A percentile compares a stretch with the other conserved stretches of the same genome.
Conservation (phyloP, 2,113 vertebrate species). For the Onychorhynchus coronatus region DNA sequence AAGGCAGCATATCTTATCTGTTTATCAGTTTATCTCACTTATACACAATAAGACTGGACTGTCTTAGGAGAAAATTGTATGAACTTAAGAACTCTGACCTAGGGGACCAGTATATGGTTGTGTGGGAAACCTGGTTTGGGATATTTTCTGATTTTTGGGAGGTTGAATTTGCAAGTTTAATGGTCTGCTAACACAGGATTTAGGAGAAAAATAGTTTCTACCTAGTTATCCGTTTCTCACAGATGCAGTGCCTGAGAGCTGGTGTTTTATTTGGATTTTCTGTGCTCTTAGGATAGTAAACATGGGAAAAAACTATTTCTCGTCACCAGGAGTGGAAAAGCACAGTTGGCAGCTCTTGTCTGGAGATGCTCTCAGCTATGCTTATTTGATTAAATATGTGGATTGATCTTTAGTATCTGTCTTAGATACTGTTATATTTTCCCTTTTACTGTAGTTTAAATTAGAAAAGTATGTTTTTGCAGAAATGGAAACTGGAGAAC, state of each 20-base stretch:
- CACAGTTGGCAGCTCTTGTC: background rate
- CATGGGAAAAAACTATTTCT: background rate
- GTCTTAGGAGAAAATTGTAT: background rate
- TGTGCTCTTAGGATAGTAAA: background rate
- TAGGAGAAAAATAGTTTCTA: background rate
- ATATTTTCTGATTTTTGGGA: background rate
- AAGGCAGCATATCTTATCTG: background rate
- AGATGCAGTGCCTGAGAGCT: background rate
- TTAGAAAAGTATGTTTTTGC: background rate
- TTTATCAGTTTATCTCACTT: background rate
- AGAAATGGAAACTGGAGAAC: background rate
- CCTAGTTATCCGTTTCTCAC: background rate
- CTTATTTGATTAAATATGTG: background rate
- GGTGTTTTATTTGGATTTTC: background rate
- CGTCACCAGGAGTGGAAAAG: background rate
- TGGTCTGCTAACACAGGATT: background rate
- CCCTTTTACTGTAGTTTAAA: background rate
- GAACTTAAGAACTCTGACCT: background rate
- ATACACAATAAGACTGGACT: background rate
- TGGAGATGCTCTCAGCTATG: background rate
- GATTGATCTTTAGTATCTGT: background rate
- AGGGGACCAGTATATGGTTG: fast-evolving
- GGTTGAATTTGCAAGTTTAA: background rate
- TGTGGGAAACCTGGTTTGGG: background rate
- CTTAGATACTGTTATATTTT: background rate